Evolutionary conservation across 1,140 invertebrate genomes (phyloP).

Genomic region (Lethocerus indicus): DNA sequence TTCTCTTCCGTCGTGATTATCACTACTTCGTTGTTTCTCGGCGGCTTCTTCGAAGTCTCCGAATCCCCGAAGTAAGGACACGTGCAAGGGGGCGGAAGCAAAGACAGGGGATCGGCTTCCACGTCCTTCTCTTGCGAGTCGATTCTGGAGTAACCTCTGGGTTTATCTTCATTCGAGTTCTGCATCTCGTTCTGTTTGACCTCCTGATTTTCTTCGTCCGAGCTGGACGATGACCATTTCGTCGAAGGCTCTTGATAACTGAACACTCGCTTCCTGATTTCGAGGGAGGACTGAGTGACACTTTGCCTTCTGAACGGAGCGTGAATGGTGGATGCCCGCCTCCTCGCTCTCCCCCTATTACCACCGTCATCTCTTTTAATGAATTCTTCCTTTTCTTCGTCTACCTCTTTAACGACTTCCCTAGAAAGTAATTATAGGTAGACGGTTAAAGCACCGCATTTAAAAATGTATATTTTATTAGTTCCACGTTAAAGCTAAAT

Average conservation of each 20-base stretch:
- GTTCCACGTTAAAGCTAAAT: not conserved
- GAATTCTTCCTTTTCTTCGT: not conserved
- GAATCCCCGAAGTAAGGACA: slow-evolving; percentile 57
- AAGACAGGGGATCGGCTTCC: slow-evolving; percentile 27
- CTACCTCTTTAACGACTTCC: not conserved
- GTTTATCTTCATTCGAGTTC: not conserved
- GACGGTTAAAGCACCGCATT: too few relatives aligned
- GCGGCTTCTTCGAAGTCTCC: slow-evolving; percentile 11
- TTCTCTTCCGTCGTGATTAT: slow-evolving; percentile 14
- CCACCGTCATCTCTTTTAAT: not conserved
- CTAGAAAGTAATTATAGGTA: too few relatives aligned
- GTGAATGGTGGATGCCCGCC: slow-evolving; percentile 34
- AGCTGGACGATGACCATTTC: slow-evolving; percentile 12
- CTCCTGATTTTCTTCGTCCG: slow-evolving; percentile 11
- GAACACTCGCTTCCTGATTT: slow-evolving; percentile 25
- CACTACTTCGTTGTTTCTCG: slow-evolving; percentile 13
- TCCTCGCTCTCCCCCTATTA: slow-evolving; percentile 26
- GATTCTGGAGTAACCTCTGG: slow-evolving; percentile 19
- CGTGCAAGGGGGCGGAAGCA: slow-evolving; percentile 49
- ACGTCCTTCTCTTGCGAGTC: slow-evolving; percentile 16
- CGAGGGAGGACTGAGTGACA: slow-evolving; percentile 21
- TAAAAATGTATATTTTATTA: too few relatives aligned
- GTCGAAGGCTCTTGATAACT: slow-evolving; percentile 29
- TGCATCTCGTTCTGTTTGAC: not conserved
- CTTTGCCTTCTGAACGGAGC: slow-evolving; percentile 25